Conservation (phyloP, 1,140 invertebrate genomes). For the Heliconius hermathena region DNA sequence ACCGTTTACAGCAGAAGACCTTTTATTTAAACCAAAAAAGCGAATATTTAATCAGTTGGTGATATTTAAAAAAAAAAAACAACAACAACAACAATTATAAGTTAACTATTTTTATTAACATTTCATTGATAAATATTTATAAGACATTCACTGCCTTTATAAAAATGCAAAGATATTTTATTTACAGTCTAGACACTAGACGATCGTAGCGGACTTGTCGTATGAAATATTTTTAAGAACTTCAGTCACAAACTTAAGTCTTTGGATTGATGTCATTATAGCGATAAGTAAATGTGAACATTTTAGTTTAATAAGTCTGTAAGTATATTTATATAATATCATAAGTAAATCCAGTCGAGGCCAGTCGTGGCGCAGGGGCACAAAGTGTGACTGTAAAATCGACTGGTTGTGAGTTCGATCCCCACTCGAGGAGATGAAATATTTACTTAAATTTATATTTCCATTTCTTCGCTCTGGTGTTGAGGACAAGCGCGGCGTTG, state of each 20-base stretch:
- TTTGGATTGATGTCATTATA: neutral
- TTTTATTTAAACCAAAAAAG: neutral
- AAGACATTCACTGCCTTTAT: slow-evolving; percentile 10
- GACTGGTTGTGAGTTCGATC: too few relatives aligned
- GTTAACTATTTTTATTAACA: slow-evolving; percentile 5
- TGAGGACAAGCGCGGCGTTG: too few relatives aligned
- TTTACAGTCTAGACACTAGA: slow-evolving; percentile 23
- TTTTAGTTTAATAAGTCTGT: neutral
- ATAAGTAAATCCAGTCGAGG: too few relatives aligned
- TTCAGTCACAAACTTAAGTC: neutral
- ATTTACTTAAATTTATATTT: too few relatives aligned
- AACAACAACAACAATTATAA: neutral
- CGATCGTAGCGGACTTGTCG: neutral
- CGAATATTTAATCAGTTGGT: neutral
- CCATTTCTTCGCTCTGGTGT: too few relatives aligned
- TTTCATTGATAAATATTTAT: slow-evolving; percentile 7
- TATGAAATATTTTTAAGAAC: slow-evolving; percentile 1
- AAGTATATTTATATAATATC: neutral
- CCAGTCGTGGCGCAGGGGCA: too few relatives aligned
- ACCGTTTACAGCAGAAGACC: neutral
- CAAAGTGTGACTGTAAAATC: too few relatives aligned
- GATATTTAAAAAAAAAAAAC: neutral
- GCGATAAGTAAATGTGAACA: neutral
- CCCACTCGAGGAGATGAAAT: too few relatives aligned
- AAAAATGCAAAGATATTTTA: slow-evolving; percentile 14